A percentile compares a stretch with the other conserved stretches of the same genome.
phyloP scores from a whole-genome alignment of 2,113 vertebrate genomes.

The Cyprinus carpio region DNA sequence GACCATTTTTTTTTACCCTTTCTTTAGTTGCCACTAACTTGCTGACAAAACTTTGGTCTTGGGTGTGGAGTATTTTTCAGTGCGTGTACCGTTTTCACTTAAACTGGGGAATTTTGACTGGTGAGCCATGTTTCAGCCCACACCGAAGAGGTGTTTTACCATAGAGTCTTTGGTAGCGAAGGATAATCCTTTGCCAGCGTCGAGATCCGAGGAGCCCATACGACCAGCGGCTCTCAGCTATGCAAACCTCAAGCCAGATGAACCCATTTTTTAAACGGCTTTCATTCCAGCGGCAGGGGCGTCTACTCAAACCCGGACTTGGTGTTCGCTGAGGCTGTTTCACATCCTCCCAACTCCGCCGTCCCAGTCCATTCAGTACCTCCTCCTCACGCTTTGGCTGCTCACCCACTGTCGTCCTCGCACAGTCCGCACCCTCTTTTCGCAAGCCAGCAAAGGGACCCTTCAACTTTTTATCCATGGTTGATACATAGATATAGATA shows the following conservation, averaged over 20 bases:
- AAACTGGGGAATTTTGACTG: slow-evolving; percentile 78
- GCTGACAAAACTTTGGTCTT: slow-evolving; percentile 63
- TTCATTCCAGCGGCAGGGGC: slow-evolving; percentile 90
- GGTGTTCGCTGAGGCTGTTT: slow-evolving; percentile 96
- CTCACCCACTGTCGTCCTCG: slow-evolving; percentile 91
- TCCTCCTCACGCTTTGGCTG: slow-evolving; percentile 91
- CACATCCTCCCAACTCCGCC: slow-evolving; percentile 86
- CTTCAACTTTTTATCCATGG: slow-evolving; percentile 98
- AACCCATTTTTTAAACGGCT: slow-evolving; percentile 98
- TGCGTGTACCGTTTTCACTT: slow-evolving; percentile 67
- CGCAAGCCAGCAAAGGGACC: slow-evolving; percentile 96
- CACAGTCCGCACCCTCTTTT: slow-evolving; percentile 98
- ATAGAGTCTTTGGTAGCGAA: slow-evolving; percentile 99
- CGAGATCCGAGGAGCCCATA: slow-evolving; percentile 94
- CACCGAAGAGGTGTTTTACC: slow-evolving; percentile 98
- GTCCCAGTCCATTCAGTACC: slow-evolving; percentile 91
- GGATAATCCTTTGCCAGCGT: slow-evolving; percentile 92
- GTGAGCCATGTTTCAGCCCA: slow-evolving; percentile 95
- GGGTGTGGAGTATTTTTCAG: slow-evolving; percentile 77
- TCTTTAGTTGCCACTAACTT: slow-evolving; percentile 62
- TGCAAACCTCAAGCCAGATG: slow-evolving; percentile 94
- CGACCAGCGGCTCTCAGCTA: slow-evolving; percentile 98
- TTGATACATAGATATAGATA: slow-evolving; percentile 98
- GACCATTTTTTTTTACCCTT: slow-evolving; percentile 54
- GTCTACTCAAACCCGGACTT: slow-evolving; percentile 98